A percentile compares a stretch with the other conserved stretches of the same genome.
These are phyloP conservation scores for Atta texana DNA, from an alignment of 1,140 invertebrate species.

Conservation along the genomic window DNA sequence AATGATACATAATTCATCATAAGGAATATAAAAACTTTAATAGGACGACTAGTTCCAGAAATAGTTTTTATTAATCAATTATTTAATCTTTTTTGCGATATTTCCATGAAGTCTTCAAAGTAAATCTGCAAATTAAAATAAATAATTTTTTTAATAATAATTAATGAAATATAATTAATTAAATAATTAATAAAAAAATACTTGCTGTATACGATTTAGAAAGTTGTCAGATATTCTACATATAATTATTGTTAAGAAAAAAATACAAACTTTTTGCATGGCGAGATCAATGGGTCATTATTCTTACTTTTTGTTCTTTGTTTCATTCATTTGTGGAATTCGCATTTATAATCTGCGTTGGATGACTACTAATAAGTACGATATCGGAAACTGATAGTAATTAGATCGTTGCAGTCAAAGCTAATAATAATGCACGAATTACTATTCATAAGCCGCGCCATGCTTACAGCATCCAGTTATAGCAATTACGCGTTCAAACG, in stretches of 20 bases:
- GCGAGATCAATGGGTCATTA: background rate
- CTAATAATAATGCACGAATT: conserved; percentile 52
- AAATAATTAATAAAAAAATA: too few species aligned
- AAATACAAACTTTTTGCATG: background rate
- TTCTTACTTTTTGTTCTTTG: background rate
- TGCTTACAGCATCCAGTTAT: conserved; percentile 39
- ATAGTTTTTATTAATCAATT: background rate
- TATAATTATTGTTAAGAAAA: background rate
- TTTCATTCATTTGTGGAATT: conserved; percentile 20
- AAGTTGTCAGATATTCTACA: background rate
- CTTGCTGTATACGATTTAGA: background rate
- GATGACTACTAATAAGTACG: conserved; percentile 27
- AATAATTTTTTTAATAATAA: background rate
- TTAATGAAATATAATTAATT: background rate
- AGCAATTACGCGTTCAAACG: conserved; percentile 50
- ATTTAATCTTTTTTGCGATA: background rate
- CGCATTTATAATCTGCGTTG: background rate
- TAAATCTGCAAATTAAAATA: background rate
- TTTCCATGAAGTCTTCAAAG: background rate
- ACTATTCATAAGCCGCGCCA: conserved; percentile 47
- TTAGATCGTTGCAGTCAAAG: conserved; percentile 28
- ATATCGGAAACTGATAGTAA: conserved; percentile 48
- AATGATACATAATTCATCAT: background rate
- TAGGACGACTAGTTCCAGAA: background rate
- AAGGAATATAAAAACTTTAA: background rate